Base-by-base conservation (phyloP, 1,140 invertebrate species). In the Acromyrmex charruanus region DNA sequence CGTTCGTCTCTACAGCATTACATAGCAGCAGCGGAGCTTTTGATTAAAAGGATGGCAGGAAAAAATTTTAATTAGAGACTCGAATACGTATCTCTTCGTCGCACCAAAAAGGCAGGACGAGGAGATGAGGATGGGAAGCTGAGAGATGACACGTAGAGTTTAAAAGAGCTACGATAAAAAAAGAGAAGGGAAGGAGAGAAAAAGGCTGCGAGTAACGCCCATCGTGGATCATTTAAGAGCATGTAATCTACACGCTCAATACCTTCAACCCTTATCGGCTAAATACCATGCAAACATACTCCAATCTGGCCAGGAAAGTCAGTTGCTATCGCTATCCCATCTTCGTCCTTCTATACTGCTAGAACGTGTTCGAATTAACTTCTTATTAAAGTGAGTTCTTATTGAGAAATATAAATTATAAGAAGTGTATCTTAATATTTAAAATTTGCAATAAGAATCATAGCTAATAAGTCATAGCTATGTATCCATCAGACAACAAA, bases 231-330 rank as follows among this genome's bases (percentile, higher is more conserved):
- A 86, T 89, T 90, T 90, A 90, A 91, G 90, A 91, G 89, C 91
- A 89, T 91, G 91, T 92, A 92, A 92, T 92, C 91, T 90, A 87
- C 85, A 82, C 86, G 91, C 87, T 89, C 90, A 88, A 90, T 91
- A 90, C 89, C 87, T 90, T 90, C 77, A 75, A 49, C 89, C 77
- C 91, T 92, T 93, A 91, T 91, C 89, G 87, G 74, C 72, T 93
- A 91, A 93, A 91, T 92, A 92, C 91, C 92, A 92, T 92, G 92
- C 92, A 92, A 92, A 92, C 91, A 92, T 89, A 88, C 86, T 77
- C 91, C 91, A 88, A 91, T 90, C 92, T 91, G 71, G 84, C 35
- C 86, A 69, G 86, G 89, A 88, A 92, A 91, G 87, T 91, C 88
- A 77, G 72, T 51, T 55, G 77, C 80, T 89, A 92, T 92, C 91